A percentile compares a stretch with the other conserved stretches of the same genome.
These are phyloP conservation scores for Montipora capitata DNA, from an alignment of 92 coral and sea anemone genomes.

Conservation along the genomic window DNA sequence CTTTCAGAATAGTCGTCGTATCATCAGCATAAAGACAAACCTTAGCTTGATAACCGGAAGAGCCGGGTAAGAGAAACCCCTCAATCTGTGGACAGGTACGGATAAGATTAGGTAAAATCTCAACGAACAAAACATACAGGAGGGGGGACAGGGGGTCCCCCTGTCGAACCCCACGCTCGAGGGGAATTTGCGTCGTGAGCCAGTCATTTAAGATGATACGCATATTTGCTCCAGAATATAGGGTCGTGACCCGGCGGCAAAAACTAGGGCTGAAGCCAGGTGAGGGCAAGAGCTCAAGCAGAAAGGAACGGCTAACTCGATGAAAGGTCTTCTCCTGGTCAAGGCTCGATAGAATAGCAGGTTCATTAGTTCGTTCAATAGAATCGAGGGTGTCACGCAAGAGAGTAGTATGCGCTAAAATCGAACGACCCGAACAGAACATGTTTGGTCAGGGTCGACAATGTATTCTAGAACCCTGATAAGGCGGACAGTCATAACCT, in stretches of 20 bases:
- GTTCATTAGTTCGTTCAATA: constrained; percentile 4
- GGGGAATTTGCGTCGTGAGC: neutral
- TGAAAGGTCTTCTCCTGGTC: constrained; percentile 42
- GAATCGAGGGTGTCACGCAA: neutral
- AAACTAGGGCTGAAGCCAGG: constrained; percentile 10
- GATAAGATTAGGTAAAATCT: neutral
- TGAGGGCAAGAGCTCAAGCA: neutral
- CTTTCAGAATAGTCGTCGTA: constrained; percentile 8
- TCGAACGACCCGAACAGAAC: constrained; percentile 2
- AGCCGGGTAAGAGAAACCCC: constrained; percentile 30
- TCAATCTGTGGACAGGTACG: neutral
- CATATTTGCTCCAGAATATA: neutral
- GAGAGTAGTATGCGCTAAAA: neutral
- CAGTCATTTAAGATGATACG: neutral
- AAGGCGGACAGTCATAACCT: neutral
- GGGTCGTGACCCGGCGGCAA: neutral
- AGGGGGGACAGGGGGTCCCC: constrained; percentile 18
- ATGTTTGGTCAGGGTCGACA: constrained; percentile 17
- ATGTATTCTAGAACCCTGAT: neutral
- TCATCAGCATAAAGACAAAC: constrained; percentile 48
- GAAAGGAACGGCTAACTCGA: neutral
- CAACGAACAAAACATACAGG: neutral
- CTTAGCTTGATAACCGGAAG: neutral
- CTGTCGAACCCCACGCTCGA: neutral
- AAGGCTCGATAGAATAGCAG: neutral